phyloP scores from a whole-genome alignment of 2,113 vertebrate species.

The Dromiciops gliroides region DNA sequence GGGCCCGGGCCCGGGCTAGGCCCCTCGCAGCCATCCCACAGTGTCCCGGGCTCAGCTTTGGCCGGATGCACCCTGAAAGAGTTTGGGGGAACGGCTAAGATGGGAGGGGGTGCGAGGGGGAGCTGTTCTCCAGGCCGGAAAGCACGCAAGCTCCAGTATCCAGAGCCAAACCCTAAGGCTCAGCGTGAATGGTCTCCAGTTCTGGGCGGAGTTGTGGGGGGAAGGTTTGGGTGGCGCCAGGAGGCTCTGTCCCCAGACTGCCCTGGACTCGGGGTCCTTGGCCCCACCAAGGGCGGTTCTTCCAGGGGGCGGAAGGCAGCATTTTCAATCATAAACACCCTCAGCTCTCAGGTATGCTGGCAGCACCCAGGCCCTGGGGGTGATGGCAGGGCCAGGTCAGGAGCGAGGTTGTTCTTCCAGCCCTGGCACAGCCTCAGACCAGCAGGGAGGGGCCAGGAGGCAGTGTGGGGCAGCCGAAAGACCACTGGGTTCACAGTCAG shows the following conservation, averaged over 20 bases:
- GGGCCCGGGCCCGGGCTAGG: not conserved
- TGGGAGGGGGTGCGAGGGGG: slow-evolving; percentile 36
- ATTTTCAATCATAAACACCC: not conserved
- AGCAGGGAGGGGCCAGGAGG: not conserved
- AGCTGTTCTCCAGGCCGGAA: slow-evolving; percentile 70
- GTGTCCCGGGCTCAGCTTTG: not conserved
- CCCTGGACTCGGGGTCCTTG: slow-evolving; percentile 1
- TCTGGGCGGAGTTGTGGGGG: slow-evolving; percentile 62
- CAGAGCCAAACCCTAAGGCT: slow-evolving; percentile 64
- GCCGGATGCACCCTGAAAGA: slow-evolving; percentile 38
- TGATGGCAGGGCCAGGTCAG: not conserved
- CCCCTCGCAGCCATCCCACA: not conserved
- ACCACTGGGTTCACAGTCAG: not conserved
- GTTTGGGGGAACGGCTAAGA: not conserved
- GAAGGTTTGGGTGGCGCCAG: slow-evolving; percentile 27
- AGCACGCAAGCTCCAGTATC: slow-evolving; percentile 71
- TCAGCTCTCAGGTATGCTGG: not conserved
- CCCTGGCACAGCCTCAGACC: no score
- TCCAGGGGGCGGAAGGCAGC: not conserved
- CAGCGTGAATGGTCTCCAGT: slow-evolving; percentile 70
- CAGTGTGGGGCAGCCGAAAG: no score
- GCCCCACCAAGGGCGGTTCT: not conserved
- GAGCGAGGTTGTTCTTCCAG: not conserved
- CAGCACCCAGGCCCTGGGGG: not conserved
- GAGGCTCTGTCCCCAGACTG: slow-evolving; percentile 42